Evolutionary conservation across 2,888 invertebrate genomes (phyloP), one percentile per base, ranked within the genome.

Genomic region (Lasioglossum leucozonium): DNA sequence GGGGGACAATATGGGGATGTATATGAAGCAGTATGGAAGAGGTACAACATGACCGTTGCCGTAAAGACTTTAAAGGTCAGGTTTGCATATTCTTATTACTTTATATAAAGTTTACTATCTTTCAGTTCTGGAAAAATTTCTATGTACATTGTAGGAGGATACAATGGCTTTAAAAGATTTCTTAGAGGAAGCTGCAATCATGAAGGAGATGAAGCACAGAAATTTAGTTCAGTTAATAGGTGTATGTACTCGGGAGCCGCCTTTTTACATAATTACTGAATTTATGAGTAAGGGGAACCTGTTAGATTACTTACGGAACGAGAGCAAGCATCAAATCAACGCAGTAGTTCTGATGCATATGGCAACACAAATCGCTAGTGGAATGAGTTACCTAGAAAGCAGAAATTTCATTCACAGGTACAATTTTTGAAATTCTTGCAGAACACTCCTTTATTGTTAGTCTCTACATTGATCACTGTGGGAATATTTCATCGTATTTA

Each of bases 181-280:
- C 95, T 96, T 99, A 76, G 99, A 99, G 94, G 99, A 99, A 95
- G 99, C 99, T 2, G 98, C 98, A 79, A 99, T 99, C 81, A 99
- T 99, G 99, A 99, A 99, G 95, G 99, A 99, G 95, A 99, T 99
- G 99, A 98, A 99, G 92, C 99, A 99, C 96, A 98, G 99, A 42
- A 99, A 99, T 96, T 96, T 99, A 92, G 99, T 99, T 88, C 99
- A 99, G 95, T 96, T 99, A 89, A 97, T 99, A 94, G 99, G 99
- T 87, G 99, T 99, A 42, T 99, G 99, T 96, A 99, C 99, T 0
- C 96, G 99, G 81, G 99, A 99, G 95, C 99, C 99, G 18, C 99
- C 99, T 6, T 99, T 99, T 95, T 99, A 99, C 95, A 99, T 99
- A 92, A 99, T 99, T 93, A 99, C 99, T 26, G 99, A 99, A 96